phyloP scores from a whole-genome alignment of 2,888 invertebrate species.

The Lepetodrilus schrolli region DNA sequence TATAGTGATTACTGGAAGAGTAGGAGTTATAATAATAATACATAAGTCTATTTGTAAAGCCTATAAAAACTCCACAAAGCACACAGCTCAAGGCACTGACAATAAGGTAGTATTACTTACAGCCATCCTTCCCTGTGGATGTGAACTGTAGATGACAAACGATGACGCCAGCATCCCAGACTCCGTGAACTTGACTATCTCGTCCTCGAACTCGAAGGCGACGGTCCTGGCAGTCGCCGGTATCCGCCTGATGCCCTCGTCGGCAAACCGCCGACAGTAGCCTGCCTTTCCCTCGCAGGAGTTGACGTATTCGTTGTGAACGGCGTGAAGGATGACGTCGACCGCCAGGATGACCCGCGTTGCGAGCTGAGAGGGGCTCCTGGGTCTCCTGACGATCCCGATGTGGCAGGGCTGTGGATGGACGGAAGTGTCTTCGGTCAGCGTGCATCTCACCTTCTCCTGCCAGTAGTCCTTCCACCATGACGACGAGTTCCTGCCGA shows the following conservation, averaged over 20 bases:
- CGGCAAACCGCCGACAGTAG: slow-evolving; percentile 48
- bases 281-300: slow-evolving; percentile 46
- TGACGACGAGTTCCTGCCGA: neutral
- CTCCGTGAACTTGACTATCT: slow-evolving; percentile 32
- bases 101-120: slow-evolving; percentile 42
- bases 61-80: too few species aligned
- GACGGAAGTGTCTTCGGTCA: slow-evolving; percentile 28
- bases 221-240: neutral
- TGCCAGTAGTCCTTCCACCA: slow-evolving; percentile 39
- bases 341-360: slow-evolving; percentile 53
- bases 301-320: slow-evolving; percentile 42
- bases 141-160: slow-evolving; percentile 25
- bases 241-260: neutral
- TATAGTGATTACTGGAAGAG: too few species aligned
- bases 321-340: slow-evolving; percentile 53
- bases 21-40: too few species aligned
- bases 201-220: slow-evolving; percentile 36
- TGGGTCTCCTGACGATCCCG: slow-evolving; percentile 5
- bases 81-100: too few species aligned
- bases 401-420: neutral
- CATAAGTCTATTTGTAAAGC: too few species aligned
- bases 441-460: slow-evolving; percentile 28
- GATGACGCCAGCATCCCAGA: slow-evolving; percentile 28
- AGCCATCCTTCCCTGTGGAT: slow-evolving; percentile 39
- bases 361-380: slow-evolving; percentile 35